A percentile compares a stretch with the other conserved stretches of the same genome.
Evolutionary conservation across 2,888 invertebrate genomes (phyloP).

Genomic region (Odontomyia ornata): DNA sequence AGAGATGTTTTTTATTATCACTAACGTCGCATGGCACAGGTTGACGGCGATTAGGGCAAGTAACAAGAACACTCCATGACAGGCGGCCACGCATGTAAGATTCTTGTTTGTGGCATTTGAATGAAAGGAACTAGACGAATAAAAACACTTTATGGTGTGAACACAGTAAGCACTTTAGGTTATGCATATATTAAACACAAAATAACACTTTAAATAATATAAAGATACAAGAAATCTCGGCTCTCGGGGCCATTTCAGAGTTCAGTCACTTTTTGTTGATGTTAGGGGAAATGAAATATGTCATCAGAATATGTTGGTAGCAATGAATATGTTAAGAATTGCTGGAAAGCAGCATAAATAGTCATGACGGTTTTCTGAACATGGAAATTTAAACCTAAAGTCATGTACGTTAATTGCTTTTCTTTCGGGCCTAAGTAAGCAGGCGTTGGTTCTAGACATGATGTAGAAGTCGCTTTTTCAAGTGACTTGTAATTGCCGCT

Average conservation of each 20-base stretch:
- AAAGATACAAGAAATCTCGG: background rate
- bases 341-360: background rate
- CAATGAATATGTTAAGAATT: background rate
- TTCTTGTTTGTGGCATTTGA: background rate
- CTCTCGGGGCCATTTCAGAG: conserved; percentile 17
- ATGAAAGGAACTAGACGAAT: too few relatives aligned
- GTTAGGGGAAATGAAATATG: background rate
- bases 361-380: too few relatives aligned
- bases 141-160: too few relatives aligned
- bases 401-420: too few relatives aligned
- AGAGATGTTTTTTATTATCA: background rate
- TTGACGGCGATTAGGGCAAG: background rate
- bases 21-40: background rate
- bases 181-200: background rate
- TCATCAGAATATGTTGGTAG: background rate
- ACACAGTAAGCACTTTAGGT: too few relatives aligned
- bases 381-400: too few relatives aligned
- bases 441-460: too few relatives aligned
- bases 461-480: too few relatives aligned
- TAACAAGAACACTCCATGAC: background rate
- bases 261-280: conserved; percentile 30
- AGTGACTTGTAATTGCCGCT: too few relatives aligned
- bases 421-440: too few relatives aligned
- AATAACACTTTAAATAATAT: background rate
- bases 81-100: background rate